Conservation (phyloP, 2,113 vertebrate species). For the Shinisaurus crocodilurus region DNA sequence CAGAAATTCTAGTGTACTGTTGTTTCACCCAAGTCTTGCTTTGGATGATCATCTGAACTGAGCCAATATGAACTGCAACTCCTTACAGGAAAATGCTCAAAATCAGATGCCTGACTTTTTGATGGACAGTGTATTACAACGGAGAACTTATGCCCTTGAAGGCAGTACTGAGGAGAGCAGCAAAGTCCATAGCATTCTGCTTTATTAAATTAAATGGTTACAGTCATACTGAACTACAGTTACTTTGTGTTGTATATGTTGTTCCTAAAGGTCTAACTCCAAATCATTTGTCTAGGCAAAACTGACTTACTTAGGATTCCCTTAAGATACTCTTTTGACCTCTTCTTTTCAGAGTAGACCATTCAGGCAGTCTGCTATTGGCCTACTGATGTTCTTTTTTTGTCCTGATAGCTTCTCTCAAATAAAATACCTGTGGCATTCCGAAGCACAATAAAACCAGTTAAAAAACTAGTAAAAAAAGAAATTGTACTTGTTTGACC, state of each 20-base stretch:
- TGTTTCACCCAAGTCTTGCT: not conserved
- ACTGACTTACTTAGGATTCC: not conserved
- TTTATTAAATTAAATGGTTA: not conserved
- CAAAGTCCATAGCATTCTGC: not conserved
- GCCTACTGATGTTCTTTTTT: not conserved
- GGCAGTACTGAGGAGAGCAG: not conserved
- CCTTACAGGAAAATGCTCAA: not conserved
- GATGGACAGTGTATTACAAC: not conserved
- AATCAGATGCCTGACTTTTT: not conserved
- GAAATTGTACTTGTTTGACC: not conserved
- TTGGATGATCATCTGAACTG: not conserved
- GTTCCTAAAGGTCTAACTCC: not conserved
- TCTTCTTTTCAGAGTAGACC: not conserved
- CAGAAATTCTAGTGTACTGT: not conserved
- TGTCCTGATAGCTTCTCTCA: not conserved
- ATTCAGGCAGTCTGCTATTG: not conserved
- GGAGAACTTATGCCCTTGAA: not conserved
- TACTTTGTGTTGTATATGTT: not conserved
- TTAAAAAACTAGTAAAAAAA: not conserved
- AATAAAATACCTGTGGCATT: not conserved
- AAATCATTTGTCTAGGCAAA: not conserved
- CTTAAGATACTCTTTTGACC: not conserved
- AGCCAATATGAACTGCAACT: no score
- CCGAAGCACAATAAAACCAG: not conserved
- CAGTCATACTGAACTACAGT: not conserved